Conservation (phyloP, 2,113 vertebrate species). For the Buteo buteo region DNA sequence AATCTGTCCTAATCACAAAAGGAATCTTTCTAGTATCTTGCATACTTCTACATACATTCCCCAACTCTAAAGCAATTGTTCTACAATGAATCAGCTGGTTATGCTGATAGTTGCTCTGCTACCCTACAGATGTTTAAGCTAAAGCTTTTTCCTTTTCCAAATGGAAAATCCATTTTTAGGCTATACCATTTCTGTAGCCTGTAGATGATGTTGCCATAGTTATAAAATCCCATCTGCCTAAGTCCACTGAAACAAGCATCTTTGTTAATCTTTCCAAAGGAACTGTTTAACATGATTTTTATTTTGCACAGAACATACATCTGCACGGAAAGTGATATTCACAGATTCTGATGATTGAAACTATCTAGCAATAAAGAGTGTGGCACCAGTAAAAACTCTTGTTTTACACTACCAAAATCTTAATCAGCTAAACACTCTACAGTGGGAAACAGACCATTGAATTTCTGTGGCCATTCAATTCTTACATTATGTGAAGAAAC, state of each 20-base stretch:
- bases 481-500: not conserved
- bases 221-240: not conserved
- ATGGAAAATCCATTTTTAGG: not conserved
- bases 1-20: not conserved
- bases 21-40: not conserved
- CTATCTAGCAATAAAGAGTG: not conserved
- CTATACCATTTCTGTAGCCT: not conserved
- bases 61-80: not conserved
- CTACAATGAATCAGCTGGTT: not conserved
- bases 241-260: not conserved
- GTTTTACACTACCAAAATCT: not conserved
- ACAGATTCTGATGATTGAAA: not conserved
- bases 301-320: not conserved
- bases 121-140: not conserved
- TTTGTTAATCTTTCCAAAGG: not conserved
- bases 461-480: not conserved
- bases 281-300: not conserved
- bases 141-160: not conserved
- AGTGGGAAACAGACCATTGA: not conserved
- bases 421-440: not conserved
- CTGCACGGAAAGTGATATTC: not conserved
- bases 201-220: not conserved
- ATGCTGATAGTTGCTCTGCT: not conserved
- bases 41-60: not conserved
- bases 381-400: not conserved